These are phyloP conservation scores for Rhyzopertha dominica DNA, from an alignment of 1,140 invertebrate species.

Conservation along the genomic window DNA sequence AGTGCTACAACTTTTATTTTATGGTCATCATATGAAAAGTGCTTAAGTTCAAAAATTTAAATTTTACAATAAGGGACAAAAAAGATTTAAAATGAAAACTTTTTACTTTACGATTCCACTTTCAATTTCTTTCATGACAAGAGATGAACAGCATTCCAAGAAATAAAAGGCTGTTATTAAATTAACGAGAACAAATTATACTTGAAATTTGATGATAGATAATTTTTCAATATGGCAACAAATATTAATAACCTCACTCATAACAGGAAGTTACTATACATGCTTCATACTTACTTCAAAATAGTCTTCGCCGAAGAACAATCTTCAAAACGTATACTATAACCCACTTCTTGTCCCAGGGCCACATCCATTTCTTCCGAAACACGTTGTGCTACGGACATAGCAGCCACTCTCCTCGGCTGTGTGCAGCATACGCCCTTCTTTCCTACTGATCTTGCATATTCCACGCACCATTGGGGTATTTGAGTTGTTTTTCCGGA, in stretches of 20 bases:
- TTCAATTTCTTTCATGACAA: too few relatives aligned
- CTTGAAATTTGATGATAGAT: not conserved
- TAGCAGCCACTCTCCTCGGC: constrained; percentile 95
- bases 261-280: not conserved
- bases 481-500: constrained; percentile 98
- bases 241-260: not conserved
- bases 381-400: constrained; percentile 97
- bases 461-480: constrained; percentile 91
- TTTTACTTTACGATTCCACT: too few relatives aligned
- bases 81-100: too few relatives aligned
- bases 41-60: too few relatives aligned
- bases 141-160: too few relatives aligned
- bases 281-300: constrained; percentile 50
- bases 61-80: too few relatives aligned
- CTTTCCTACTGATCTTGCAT: constrained; percentile 63
- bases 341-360: constrained; percentile 94
- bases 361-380: constrained; percentile 99
- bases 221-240: constrained; percentile 1
- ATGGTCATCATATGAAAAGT: too few relatives aligned
- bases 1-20: too few relatives aligned
- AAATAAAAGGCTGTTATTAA: constrained; percentile 4
- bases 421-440: constrained; percentile 96
- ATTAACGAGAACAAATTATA: constrained; percentile 2
- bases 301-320: constrained; percentile 94
- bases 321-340: constrained; percentile 99